Conservation (phyloP, 2,888 invertebrate species). For the Erannis defoliaria region DNA sequence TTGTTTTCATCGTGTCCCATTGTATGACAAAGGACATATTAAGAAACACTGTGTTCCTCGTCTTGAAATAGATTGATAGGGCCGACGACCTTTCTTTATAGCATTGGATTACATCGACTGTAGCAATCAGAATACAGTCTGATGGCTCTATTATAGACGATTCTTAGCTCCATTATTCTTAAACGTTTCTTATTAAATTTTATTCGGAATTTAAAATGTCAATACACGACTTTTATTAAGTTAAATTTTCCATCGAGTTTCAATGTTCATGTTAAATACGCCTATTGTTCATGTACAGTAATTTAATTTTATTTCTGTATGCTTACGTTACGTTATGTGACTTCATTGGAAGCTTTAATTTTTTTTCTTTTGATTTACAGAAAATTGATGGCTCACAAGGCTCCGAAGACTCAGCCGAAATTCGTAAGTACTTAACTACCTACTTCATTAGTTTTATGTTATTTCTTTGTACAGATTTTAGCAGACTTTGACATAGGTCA, state of each 20-base stretch:
- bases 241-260: too few species aligned
- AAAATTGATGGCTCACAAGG: conserved; percentile 66
- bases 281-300: neutral
- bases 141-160: neutral
- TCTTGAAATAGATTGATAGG: conserved; percentile 22
- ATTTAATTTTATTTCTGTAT: neutral
- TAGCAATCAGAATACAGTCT: conserved; percentile 6
- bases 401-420: conserved; percentile 61
- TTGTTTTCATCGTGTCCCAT: conserved; percentile 11
- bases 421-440: conserved; percentile 52
- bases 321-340: neutral
- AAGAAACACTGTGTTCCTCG: conserved; percentile 7
- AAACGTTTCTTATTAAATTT: too few species aligned
- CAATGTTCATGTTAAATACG: too few species aligned
- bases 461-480: neutral
- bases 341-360: neutral
- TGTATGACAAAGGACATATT: conserved; percentile 19
- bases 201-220: too few species aligned
- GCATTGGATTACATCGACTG: conserved; percentile 7
- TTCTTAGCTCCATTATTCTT: neutral
- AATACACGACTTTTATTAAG: too few species aligned
- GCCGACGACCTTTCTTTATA: conserved; percentile 23
- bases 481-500: too few species aligned
- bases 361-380: conserved; percentile 53
- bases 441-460: too few species aligned